Conservation (phyloP, 2,113 vertebrate species). For the Drymodes brunneopygia region DNA sequence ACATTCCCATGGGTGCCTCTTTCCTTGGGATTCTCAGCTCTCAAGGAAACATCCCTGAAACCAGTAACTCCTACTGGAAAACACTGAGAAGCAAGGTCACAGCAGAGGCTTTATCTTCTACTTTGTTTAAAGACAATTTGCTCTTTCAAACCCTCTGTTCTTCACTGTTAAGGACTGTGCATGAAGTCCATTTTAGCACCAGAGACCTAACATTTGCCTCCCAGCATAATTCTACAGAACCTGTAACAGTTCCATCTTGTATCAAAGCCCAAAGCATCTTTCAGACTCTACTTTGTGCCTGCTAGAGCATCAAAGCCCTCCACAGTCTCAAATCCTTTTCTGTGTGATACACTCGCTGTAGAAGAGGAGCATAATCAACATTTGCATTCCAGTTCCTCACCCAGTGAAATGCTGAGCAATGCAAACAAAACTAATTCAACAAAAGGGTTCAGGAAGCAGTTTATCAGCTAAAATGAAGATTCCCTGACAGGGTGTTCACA, state of each 20-base stretch:
- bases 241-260: rapidly evolving
- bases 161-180: not conserved
- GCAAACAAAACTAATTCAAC: not conserved
- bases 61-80: not conserved
- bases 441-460: not conserved
- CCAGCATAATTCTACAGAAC: not conserved
- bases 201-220: not conserved
- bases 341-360: not conserved
- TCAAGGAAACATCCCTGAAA: not conserved
- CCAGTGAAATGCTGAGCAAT: not conserved
- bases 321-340: not conserved
- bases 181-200: not conserved
- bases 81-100: not conserved
- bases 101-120: not conserved
- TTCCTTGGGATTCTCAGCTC: not conserved
- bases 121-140: not conserved
- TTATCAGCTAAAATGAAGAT: not conserved
- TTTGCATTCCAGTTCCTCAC: not conserved
- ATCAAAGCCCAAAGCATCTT: not conserved
- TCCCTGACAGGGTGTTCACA: not conserved
- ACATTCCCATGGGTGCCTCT: not conserved
- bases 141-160: not conserved
- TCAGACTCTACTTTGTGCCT: not conserved
- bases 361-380: rapidly evolving
- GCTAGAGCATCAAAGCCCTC: not conserved